Evolutionary conservation across 2,797 vertebrate species (phyloP).

Genomic region (Nannoperca australis): DNA sequence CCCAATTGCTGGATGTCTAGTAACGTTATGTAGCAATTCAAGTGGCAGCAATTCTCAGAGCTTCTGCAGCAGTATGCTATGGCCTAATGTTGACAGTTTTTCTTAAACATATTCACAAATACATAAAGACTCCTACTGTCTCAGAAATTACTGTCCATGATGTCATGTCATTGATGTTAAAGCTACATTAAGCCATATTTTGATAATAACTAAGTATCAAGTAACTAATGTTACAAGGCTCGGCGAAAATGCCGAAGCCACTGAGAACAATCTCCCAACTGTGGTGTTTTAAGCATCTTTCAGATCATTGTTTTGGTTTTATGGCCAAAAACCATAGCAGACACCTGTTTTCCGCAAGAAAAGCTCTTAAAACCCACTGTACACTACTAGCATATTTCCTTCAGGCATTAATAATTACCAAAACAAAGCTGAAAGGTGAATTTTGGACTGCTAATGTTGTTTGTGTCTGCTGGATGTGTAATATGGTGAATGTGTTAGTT

Average conservation of each 20-base stretch:
- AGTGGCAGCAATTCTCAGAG: not conserved
- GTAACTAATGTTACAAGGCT: not conserved
- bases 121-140: not conserved
- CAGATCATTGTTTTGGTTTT: slow-evolving; percentile 12
- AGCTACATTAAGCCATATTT: not conserved
- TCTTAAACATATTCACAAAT: not conserved
- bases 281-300: not conserved
- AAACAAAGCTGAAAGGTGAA: not conserved
- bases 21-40: slow-evolving; percentile 15
- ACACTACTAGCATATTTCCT: not conserved
- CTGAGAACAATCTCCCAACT: not conserved
- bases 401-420: not conserved
- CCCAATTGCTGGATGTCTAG: slow-evolving; percentile 24
- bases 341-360: not conserved
- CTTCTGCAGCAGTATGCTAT: not conserved
- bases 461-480: not conserved
- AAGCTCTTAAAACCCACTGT: not conserved
- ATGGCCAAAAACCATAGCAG: rapidly evolving
- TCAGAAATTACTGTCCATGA: not conserved
- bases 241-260: not conserved
- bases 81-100: not conserved
- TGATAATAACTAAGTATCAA: not conserved
- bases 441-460: not conserved
- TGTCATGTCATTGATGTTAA: not conserved
- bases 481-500: too few relatives aligned